Percentiles rank a stretch among this genome's conserved stretches.
Conservation (phyloP, 2,888 invertebrate species). For the Diachrysia chrysitis region DNA sequence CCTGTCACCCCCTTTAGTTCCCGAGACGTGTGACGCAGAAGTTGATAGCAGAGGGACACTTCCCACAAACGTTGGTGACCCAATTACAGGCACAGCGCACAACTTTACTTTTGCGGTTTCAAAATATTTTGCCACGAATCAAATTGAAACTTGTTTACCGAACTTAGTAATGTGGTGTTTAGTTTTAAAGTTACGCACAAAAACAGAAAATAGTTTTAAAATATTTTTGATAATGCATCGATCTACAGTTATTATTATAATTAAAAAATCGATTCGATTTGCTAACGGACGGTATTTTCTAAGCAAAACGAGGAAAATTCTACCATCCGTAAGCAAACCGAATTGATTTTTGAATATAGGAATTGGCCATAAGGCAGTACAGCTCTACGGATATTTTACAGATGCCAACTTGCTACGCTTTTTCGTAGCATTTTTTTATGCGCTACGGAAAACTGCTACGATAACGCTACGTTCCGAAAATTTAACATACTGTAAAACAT, state of each 20-base stretch:
- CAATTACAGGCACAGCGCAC: background rate
- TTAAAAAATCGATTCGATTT: too few species aligned
- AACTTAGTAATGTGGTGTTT: background rate
- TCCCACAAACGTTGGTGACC: slow-evolving; percentile 5
- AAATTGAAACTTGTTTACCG: background rate
- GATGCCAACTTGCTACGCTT: background rate
- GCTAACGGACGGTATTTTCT: too few species aligned
- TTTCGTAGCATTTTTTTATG: background rate
- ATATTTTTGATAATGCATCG: background rate
- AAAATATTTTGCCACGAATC: background rate
- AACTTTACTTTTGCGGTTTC: slow-evolving; percentile 1
- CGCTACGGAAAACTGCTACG: background rate
- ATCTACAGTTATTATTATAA: too few species aligned
- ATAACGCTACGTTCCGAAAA: background rate
- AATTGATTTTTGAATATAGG: too few species aligned
- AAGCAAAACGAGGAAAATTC: too few species aligned
- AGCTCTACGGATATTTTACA: background rate
- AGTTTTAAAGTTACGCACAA: background rate
- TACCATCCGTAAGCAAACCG: too few species aligned
- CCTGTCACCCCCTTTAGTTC: slow-evolving; percentile 1
- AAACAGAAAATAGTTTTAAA: background rate
- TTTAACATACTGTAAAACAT: too few species aligned
- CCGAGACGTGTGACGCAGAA: slow-evolving; percentile 6
- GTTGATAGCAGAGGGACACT: slow-evolving; percentile 3
- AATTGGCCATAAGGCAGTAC: background rate